Conservation (phyloP, 2,113 vertebrate genomes). For the Trochalopteron elliotii region DNA sequence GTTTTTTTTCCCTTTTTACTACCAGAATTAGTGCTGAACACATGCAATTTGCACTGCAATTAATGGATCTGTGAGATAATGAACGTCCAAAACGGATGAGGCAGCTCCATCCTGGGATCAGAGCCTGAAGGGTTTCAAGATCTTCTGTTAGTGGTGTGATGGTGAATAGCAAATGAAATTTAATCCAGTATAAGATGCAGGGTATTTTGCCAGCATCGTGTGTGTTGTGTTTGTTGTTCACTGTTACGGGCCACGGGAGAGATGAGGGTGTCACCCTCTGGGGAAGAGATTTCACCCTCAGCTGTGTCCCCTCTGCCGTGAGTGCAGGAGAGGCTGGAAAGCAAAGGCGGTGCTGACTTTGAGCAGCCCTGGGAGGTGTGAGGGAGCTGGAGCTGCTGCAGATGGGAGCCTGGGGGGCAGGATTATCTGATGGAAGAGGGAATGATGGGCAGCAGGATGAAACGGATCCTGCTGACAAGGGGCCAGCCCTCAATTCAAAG, state of each 20-base stretch:
- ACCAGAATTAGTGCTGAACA: background rate
- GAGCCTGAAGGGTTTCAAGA: background rate
- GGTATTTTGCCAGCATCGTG: background rate
- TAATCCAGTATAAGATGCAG: background rate
- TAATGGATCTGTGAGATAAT: background rate
- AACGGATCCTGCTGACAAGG: background rate
- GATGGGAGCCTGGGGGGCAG: background rate
- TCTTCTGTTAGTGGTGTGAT: background rate
- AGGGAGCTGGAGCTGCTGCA: background rate
- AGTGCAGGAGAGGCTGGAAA: background rate
- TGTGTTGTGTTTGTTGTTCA: background rate
- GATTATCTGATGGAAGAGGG: background rate
- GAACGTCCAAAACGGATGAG: background rate
- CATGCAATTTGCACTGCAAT: background rate
- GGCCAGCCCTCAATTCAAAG: background rate
- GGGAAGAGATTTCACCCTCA: background rate
- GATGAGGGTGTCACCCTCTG: background rate
- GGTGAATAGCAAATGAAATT: background rate
- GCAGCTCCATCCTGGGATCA: background rate
- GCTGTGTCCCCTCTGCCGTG: rapidly evolving
- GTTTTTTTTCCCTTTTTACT: background rate
- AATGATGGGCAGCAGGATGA: background rate
- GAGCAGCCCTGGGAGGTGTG: background rate
- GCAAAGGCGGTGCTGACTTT: background rate
- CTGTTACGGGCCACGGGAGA: background rate